A percentile compares a stretch with the other conserved stretches of the same genome.
These are phyloP conservation scores for Phrynocephalus versicolor DNA, from an alignment of 2,113 vertebrate genomes.

Conservation along the genomic window DNA sequence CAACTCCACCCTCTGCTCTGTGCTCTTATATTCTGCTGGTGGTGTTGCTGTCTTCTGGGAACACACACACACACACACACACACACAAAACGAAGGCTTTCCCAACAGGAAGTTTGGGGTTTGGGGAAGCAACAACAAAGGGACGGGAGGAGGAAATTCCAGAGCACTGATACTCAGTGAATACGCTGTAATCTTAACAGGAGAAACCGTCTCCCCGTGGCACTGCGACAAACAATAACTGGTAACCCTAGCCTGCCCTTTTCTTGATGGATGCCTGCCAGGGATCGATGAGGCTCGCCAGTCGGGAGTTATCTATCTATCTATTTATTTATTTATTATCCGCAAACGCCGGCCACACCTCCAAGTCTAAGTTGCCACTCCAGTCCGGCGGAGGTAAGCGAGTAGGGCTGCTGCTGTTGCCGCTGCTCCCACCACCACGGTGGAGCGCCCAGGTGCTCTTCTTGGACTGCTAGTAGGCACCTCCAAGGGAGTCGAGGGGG, in stretches of 20 bases:
- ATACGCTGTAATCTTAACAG: neutral
- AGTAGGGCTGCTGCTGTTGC: neutral
- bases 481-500: neutral
- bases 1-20: neutral
- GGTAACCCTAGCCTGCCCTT: constrained; percentile 4
- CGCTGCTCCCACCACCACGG: too few species aligned
- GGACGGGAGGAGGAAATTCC: neutral
- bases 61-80: neutral
- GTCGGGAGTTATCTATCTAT: neutral
- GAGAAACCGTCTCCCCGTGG: too few species aligned
- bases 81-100: neutral
- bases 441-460: neutral
- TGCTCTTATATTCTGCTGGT: neutral
- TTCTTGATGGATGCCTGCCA: neutral
- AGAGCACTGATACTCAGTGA: neutral
- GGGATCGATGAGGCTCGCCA: neutral
- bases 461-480: neutral
- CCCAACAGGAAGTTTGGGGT: neutral
- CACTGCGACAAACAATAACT: neutral
- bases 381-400: neutral
- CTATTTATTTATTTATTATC: too few species aligned
- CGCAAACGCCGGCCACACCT: constrained; percentile 25
- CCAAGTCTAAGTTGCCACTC: neutral
- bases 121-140: neutral
- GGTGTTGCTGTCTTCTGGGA: neutral